Percentiles rank a stretch among this genome's conserved stretches.
phyloP scores from a whole-genome alignment of 2,888 invertebrate genomes.

The Epinotia ramella region DNA sequence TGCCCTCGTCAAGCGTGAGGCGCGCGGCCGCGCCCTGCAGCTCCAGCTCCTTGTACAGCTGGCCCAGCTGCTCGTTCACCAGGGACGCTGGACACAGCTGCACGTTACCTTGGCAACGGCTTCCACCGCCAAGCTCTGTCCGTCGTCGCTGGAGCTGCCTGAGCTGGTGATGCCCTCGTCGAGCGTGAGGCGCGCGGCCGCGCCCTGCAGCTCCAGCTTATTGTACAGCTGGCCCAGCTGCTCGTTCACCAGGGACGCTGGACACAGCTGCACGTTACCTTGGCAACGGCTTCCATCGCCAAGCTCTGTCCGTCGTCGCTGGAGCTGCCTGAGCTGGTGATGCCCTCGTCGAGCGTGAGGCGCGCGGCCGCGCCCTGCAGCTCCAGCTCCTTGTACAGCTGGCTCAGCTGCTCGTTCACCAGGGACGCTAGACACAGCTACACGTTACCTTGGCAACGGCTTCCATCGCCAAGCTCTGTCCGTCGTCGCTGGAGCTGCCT shows the following conservation, averaged over 20 bases:
- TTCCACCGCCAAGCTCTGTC: slow-evolving; percentile 48
- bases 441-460: slow-evolving; percentile 3
- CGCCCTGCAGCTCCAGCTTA: slow-evolving; percentile 88
- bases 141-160: slow-evolving; percentile 79
- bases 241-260: too few relatives aligned
- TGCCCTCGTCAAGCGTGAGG: slow-evolving; percentile 87
- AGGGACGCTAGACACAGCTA: too few relatives aligned
- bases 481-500: slow-evolving; percentile 79
- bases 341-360: slow-evolving; percentile 87
- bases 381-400: slow-evolving; percentile 89
- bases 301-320: slow-evolving; percentile 65
- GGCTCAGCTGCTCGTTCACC: slow-evolving; percentile 90
- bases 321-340: slow-evolving; percentile 84
- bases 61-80: slow-evolving; percentile 90
- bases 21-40: slow-evolving; percentile 86
- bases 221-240: slow-evolving; percentile 88
- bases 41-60: slow-evolving; percentile 89
- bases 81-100: too few relatives aligned
- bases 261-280: slow-evolving; percentile 3
- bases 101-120: slow-evolving; percentile 3
- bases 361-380: slow-evolving; percentile 86
- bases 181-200: slow-evolving; percentile 84
- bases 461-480: slow-evolving; percentile 48
- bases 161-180: slow-evolving; percentile 87
- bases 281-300: slow-evolving; percentile 46